phyloP scores from a whole-genome alignment of 2,113 vertebrate species.

The Myiopsitta monachus region DNA sequence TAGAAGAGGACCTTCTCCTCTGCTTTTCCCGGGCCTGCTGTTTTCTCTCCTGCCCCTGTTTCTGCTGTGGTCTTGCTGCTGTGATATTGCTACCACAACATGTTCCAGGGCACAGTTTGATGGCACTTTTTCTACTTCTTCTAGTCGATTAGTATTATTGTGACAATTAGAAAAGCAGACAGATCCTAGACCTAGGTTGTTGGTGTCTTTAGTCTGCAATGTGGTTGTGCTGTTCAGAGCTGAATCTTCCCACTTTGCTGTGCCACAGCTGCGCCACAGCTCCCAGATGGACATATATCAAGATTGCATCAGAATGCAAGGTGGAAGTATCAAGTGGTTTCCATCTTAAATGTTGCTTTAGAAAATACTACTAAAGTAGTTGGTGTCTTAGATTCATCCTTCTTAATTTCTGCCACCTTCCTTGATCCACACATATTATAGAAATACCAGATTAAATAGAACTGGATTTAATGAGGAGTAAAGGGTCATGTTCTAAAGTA shows the following conservation, averaged over 20 bases:
- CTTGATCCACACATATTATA: background rate
- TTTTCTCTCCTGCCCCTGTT: background rate
- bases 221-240: background rate
- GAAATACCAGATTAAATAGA: background rate
- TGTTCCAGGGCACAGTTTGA: background rate
- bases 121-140: background rate
- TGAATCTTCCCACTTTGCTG: background rate
- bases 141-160: background rate
- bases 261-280: background rate
- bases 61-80: background rate
- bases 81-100: background rate
- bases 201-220: background rate
- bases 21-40: background rate
- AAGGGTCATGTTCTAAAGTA: background rate
- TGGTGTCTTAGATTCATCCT: background rate
- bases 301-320: background rate
- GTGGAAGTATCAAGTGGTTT: background rate
- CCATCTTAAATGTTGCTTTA: background rate
- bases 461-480: background rate
- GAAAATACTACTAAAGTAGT: background rate
- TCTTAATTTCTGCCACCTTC: background rate
- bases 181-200: background rate
- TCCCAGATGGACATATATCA: background rate
- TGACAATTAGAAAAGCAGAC: background rate
- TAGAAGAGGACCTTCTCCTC: background rate